phyloP scores from a whole-genome alignment of 2,113 vertebrate genomes.

The Protobothrops mucrosquamatus region DNA sequence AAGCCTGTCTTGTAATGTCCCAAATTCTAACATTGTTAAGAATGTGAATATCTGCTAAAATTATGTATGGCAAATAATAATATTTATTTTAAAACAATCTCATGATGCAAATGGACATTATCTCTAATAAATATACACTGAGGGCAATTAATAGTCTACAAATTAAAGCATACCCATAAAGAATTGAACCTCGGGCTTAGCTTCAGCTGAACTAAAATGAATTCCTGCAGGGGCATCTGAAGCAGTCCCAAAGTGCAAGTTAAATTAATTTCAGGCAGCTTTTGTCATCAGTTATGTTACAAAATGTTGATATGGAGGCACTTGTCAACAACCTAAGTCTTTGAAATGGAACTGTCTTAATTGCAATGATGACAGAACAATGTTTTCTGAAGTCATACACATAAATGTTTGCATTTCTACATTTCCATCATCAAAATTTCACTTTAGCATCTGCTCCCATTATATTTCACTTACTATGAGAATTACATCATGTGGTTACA shows the following conservation, averaged over 20 bases:
- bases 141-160: background rate
- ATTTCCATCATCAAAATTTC: background rate
- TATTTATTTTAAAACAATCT: background rate
- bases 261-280: background rate
- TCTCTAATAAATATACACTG: background rate
- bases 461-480: slow-evolving; percentile 12
- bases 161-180: background rate
- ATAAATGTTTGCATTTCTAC: slow-evolving; percentile 3
- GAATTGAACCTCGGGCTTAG: background rate
- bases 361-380: background rate
- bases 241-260: background rate
- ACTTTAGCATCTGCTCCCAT: background rate
- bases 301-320: background rate
- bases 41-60: background rate
- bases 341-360: background rate
- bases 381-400: background rate
- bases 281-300: background rate
- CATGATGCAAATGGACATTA: background rate
- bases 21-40: background rate
- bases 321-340: background rate
- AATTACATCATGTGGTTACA: background rate
- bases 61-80: background rate
- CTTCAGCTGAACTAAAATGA: background rate
- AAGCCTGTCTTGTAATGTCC: background rate
- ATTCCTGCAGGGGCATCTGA: background rate